These are phyloP conservation scores for Oryctes rhinoceros DNA, from an alignment of 1,140 invertebrate species.

Conservation along the genomic window DNA sequence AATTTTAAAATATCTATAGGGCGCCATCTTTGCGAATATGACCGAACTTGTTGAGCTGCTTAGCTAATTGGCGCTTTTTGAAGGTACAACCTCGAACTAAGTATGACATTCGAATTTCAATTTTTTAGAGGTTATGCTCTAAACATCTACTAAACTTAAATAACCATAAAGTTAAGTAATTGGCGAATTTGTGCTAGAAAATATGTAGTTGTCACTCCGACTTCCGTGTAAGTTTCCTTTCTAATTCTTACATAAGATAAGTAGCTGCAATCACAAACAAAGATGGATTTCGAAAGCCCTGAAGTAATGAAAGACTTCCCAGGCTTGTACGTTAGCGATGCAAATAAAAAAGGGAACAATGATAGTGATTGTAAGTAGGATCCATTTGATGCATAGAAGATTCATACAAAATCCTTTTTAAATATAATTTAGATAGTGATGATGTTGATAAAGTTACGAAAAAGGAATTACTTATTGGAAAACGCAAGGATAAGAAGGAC, in stretches of 20 bases:
- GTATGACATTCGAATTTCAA: too few species aligned
- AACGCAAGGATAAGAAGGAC: slow-evolving; percentile 83
- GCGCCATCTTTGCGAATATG: too few species aligned
- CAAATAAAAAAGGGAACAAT: slow-evolving; percentile 77
- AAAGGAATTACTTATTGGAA: slow-evolving; percentile 69
- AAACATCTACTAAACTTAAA: neutral
- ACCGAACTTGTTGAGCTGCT: too few species aligned
- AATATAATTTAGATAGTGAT: slow-evolving; percentile 56
- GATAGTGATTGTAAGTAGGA: slow-evolving; percentile 84
- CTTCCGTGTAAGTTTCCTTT: neutral
- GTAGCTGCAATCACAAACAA: neutral
- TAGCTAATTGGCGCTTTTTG: too few species aligned
- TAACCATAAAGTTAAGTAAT: neutral
- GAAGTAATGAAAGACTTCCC: slow-evolving; percentile 92
- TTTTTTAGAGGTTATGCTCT: neutral
- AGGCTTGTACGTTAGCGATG: slow-evolving; percentile 83
- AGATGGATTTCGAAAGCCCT: slow-evolving; percentile 90
- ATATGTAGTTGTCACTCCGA: neutral
- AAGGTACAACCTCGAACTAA: too few species aligned
- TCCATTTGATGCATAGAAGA: neutral
- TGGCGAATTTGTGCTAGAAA: neutral
- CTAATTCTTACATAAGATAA: too few species aligned
- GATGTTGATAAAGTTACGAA: slow-evolving; percentile 60
- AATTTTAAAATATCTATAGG: too few species aligned
- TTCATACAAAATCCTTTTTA: neutral